Evolutionary conservation across 1,140 invertebrate genomes (phyloP).

Genomic region (Trichonephila clavata): DNA sequence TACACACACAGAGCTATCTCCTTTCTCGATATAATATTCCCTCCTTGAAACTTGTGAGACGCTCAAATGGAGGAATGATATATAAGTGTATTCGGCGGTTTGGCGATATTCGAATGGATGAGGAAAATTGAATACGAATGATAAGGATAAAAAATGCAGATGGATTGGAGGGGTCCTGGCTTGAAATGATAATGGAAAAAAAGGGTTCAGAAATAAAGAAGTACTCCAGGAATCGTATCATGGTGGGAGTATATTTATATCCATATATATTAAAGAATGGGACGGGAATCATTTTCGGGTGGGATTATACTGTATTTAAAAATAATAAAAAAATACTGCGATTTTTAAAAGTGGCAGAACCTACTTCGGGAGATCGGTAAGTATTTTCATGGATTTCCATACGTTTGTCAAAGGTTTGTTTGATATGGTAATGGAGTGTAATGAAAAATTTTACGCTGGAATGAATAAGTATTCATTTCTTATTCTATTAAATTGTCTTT

Average conservation of each 20-base stretch:
- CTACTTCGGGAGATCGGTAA: not conserved
- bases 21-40: conserved; percentile 17
- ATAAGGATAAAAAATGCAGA: conserved; percentile 75
- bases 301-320: conserved; percentile 48
- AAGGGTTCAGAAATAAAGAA: conserved; percentile 46
- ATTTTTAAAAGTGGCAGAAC: not conserved
- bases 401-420: conserved; percentile 15
- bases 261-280: conserved; percentile 56
- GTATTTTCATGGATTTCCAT: conserved; percentile 35
- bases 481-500: not conserved
- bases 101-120: conserved; percentile 46
- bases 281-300: conserved; percentile 14
- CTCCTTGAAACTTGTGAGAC: not conserved
- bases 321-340: not conserved
- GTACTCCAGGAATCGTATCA: conserved; percentile 25
- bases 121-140: conserved; percentile 73
- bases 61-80: conserved; percentile 26
- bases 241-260: not conserved
- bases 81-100: conserved; percentile 55
- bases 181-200: conserved; percentile 59
- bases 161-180: conserved; percentile 56
- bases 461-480: not conserved
- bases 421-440: conserved; percentile 18
- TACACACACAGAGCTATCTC: not conserved
- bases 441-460: not conserved